Conservation (phyloP, 35 echinoderm and acorn worm genomes). For the Strongylocentrotus purpuratus region DNA sequence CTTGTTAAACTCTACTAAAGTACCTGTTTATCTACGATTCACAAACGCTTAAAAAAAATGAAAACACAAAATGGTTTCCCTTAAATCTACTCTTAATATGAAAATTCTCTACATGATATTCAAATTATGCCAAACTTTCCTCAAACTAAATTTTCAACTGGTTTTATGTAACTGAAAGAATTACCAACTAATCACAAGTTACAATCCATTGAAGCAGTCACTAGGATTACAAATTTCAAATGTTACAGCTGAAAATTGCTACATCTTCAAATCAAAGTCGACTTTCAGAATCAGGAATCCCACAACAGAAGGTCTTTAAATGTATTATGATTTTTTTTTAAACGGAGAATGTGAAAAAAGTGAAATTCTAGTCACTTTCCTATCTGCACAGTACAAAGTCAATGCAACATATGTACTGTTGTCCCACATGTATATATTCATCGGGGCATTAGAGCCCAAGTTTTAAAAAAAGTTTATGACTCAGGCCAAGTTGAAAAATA, state of each 20-base stretch:
- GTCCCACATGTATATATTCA: too few species aligned
- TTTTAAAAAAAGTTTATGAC: too few species aligned
- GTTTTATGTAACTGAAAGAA: neutral
- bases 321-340: too few species aligned
- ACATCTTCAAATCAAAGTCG: too few species aligned
- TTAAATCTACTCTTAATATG: neutral
- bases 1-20: neutral
- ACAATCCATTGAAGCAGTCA: neutral
- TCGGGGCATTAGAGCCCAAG: too few species aligned
- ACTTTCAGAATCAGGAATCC: too few species aligned
- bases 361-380: too few species aligned
- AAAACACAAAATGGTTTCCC: neutral
- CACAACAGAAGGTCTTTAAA: too few species aligned
- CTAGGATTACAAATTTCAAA: neutral
- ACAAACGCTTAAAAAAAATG: neutral
- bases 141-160: neutral
- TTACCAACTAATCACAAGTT: neutral
- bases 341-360: too few species aligned
- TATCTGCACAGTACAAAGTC: too few species aligned
- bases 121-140: neutral
- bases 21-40: neutral
- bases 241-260: neutral
- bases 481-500: too few species aligned
- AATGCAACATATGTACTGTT: too few species aligned
- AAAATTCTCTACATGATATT: neutral